Base-by-base conservation (phyloP, 2,888 invertebrate genomes). In the Drosophila anomelani region DNA sequence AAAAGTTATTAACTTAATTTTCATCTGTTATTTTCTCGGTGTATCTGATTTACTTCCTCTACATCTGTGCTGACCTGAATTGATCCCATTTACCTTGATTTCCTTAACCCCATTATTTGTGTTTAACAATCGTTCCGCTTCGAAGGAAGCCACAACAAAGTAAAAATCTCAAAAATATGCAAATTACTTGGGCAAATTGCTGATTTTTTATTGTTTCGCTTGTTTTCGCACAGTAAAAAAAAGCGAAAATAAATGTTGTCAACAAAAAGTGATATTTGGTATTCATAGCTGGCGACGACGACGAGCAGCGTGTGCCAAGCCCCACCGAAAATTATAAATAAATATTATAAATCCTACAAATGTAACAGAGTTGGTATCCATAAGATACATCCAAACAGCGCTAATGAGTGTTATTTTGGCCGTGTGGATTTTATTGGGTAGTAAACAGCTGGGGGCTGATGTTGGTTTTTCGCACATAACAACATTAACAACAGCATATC, bases 391-490 rank as follows among this genome's bases (percentile, higher is more conserved):
- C 5, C 26, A 26, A 4, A 26, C 47, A 15, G 29, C 53, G 85
- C 58, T 80, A 79, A 81, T 66, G 74, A 81, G 62, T 51, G 53
- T 67, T 59, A 39, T 53, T 59, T 54, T 36, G 17, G 17, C 39
- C 46, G 68, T 46, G 26, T 47, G 53, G 39, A 36, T 80, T 71
- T 79, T 73, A 82, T 71, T 80, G 64, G 51, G 56, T 41, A 51
- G 67, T 74, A 79, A 85, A 82, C 71, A 85, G 71, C 71, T 81
- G 88, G 88, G 70, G 57, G 26, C 26, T 58, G 77, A 62, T 81
- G 81, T 78, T 74, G 72, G 54, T 79, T 69, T 75, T 81, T 87
- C 72, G 77, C 82, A 77, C 81, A 71, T 78, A 83, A 79, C 79
- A 77, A 69, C 58, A 61, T 69, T 64, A 54, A 53, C 68, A 54